Percentiles rank a stretch among this genome's conserved stretches.
Conservation (phyloP, 2,797 vertebrate genomes). For the Simalia tracyae region DNA sequence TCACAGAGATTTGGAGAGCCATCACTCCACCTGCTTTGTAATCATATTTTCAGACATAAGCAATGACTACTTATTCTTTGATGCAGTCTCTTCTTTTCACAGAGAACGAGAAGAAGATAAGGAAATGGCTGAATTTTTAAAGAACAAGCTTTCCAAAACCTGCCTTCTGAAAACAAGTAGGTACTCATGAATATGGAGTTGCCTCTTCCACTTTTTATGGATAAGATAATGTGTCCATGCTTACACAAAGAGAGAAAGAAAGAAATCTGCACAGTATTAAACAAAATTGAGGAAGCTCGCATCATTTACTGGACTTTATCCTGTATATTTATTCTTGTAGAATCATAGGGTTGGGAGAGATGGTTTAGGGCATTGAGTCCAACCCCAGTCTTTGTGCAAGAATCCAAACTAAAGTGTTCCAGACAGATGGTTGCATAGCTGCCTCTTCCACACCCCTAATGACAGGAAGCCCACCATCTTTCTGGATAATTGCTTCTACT, state of each 20-base stretch:
- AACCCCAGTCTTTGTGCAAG: neutral
- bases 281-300: neutral
- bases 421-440: neutral
- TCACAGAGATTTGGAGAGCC: neutral
- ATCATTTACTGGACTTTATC: neutral
- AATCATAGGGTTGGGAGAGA: neutral
- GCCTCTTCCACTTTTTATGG: neutral
- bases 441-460: neutral
- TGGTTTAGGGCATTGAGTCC: neutral
- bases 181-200: slow-evolving; percentile 11
- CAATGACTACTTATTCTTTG: neutral
- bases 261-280: neutral
- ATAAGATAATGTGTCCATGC: neutral
- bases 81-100: slow-evolving; percentile 55
- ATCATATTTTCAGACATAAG: neutral
- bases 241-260: neutral
- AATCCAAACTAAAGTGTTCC: neutral
- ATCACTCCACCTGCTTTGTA: neutral
- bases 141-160: slow-evolving; percentile 79
- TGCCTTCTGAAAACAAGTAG: slow-evolving; percentile 74
- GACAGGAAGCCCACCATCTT: neutral
- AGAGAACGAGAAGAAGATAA: slow-evolving; percentile 89
- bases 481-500: neutral
- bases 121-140: slow-evolving; percentile 87
- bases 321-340: neutral